Base-by-base conservation (phyloP, 2,888 invertebrate genomes). In the Keiferia lycopersicella region DNA sequence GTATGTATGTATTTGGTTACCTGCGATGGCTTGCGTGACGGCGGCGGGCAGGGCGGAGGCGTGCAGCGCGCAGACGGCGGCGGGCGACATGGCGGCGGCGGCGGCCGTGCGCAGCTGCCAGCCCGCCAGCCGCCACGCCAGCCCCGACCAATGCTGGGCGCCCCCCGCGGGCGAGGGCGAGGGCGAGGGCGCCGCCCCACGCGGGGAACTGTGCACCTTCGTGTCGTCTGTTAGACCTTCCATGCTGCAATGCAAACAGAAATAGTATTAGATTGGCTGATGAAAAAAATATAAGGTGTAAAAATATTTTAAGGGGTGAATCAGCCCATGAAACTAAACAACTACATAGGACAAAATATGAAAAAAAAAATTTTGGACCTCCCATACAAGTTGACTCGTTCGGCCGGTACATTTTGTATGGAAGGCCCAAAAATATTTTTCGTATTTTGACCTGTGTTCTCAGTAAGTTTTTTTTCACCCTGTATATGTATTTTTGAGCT, bases 31-130 rank as follows among this genome's bases (percentile, higher is more conserved):
- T 0, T 71, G 69, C n/a, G 83, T 93, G 57, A 96, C 94, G 2
- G 94, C 94, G 64, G 93, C 92, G 0, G 82, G 82, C 67, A 84
- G 72, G 2, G 69, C 0, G 96, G 96, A 81, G 95, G 95, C 65
- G 97, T 18, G 96, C 94, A 62, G 96, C 96, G 26, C 94, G 93
- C 0, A 96, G 94, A 1, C 8, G 34, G 92, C 0, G 82, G 82
- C 67, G 83, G 72, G 2, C 70, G 97, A 97, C 87, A 97, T 94
- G 74, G 96, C 96, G 8, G 96, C 96, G 68, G 95, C 91, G 0
- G 96, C 96, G 26, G 97, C 93, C 1, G 96, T 96, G 76, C 95
- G 93, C 71, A 97, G 90, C 80, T 96, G 95, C 62, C 94, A 92
- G 67, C 94, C 93, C 26, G 59, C 51, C 62, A 94, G 81, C 64